These are phyloP conservation scores for Notothenia rossii DNA, from an alignment of 2,113 vertebrate genomes.

Conservation along the genomic window DNA sequence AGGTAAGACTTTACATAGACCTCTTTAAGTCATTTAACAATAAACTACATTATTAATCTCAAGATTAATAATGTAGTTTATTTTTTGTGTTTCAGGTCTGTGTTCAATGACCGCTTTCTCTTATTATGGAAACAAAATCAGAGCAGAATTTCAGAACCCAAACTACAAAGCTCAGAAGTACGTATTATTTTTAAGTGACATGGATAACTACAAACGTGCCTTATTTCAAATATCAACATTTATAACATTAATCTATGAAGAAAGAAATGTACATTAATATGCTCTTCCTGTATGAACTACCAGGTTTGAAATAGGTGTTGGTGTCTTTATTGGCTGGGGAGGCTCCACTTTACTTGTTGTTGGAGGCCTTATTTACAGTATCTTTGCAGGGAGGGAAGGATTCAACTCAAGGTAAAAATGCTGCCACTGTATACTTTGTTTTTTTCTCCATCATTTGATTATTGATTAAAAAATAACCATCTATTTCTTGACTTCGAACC, in stretches of 20 bases:
- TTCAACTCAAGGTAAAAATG: slow-evolving; percentile 73
- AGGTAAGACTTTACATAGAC: slow-evolving; percentile 79
- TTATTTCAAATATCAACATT: not conserved
- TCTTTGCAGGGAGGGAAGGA: slow-evolving; percentile 80
- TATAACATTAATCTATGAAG: not conserved
- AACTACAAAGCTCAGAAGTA: slow-evolving; percentile 91
- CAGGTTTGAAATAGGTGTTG: slow-evolving; percentile 95
- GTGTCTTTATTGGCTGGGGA: slow-evolving; percentile 95
- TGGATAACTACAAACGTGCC: fast-evolving
- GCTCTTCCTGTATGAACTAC: slow-evolving; percentile 46
- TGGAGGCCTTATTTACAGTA: slow-evolving; percentile 91
- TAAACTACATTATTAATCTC: not conserved
- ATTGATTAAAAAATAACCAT: slow-evolving; percentile 7
- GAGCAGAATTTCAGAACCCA: slow-evolving; percentile 91
- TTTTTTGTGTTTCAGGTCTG: slow-evolving; percentile 83
- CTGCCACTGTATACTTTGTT: not conserved
- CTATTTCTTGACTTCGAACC: slow-evolving; percentile 15
- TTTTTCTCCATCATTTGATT: not conserved
- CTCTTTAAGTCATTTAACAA: not conserved
- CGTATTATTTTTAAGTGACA: slow-evolving; percentile 60
- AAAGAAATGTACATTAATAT: not conserved
- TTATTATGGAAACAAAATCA: slow-evolving; percentile 92
- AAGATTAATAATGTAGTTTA: slow-evolving; percentile 17
- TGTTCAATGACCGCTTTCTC: slow-evolving; percentile 92
- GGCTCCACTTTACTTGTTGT: slow-evolving; percentile 91